Base-by-base conservation (phyloP, 2,888 invertebrate genomes). In the Agrotis ipsilon region DNA sequence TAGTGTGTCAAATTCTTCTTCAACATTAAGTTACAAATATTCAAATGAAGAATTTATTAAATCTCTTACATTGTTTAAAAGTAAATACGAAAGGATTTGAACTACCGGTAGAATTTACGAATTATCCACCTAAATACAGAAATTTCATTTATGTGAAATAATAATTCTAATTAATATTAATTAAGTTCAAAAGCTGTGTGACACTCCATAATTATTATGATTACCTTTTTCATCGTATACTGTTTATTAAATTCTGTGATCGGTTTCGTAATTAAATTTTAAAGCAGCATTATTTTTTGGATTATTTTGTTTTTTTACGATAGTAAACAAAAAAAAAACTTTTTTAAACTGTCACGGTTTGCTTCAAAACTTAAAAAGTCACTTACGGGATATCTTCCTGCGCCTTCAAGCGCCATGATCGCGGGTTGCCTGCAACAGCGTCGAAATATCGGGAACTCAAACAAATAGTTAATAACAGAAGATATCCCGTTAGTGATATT, bases 161-260 rank as follows among this genome's bases (percentile, higher is more conserved):
- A 64, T 64, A 57, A 57, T 61, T 54, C 18, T 66, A 72, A 67
- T 78, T 73, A 55, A 72, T 72, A 69, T 72, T 72, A 82, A 70
- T 72, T 73, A 70, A 59, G 51, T 46, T 45, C 24, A 24, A 72
- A 77, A 55, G 51, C 79, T 63, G 19, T 55, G 51, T 65, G 52
- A 54, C 52, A 61, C 55, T 45, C 24, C 43, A 67, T 32, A 48
- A 72, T 74, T 60, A 52, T 57, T 60, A 52, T 57, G 60, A 72
- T 72, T 57, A 60, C 45, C 51, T 60, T 60, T 67, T 67, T 52
- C 54, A 67, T 71, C 60, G 48, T 32, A 43, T 45, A 27, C 21
- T 64, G 59, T 51, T 49, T 63, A 71, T 60, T 52, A 71, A 14
- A 49, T 78, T 78, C 64, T 61, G 32, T 72, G 27, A 75, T 78